A percentile compares a stretch with the other conserved stretches of the same genome.
phyloP scores from a whole-genome alignment of 2,888 invertebrate genomes.

The Ichneumoninae sp. region DNA sequence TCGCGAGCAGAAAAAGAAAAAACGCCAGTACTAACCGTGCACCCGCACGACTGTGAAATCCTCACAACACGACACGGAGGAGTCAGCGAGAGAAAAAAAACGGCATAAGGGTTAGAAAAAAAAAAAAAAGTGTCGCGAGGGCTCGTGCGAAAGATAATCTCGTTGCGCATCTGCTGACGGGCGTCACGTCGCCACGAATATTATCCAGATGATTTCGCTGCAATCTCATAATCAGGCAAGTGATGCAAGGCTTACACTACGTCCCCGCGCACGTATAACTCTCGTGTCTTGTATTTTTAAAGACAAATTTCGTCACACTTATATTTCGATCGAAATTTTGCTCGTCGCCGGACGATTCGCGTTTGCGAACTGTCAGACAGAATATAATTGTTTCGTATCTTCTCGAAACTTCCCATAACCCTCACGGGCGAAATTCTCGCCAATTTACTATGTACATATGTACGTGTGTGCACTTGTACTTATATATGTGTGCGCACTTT shows the following conservation, averaged over 20 bases:
- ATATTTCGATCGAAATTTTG: constrained; percentile 21
- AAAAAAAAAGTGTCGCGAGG: constrained; percentile 4
- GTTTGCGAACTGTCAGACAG: constrained; percentile 27
- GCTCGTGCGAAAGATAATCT: constrained; percentile 21
- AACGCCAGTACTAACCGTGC: constrained; percentile 42
- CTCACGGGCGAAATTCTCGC: neutral
- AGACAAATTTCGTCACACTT: constrained; percentile 36
- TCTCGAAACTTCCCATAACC: constrained; percentile 2
- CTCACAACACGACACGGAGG: constrained; percentile 15
- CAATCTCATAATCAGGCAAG: constrained; percentile 82
- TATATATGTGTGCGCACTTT: neutral
- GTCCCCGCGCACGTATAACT: constrained; percentile 26
- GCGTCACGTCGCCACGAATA: constrained; percentile 16
- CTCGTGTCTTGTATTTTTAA: constrained; percentile 50
- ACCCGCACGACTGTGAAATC: constrained; percentile 29
- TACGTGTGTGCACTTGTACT: neutral
- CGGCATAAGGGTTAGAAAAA: neutral
- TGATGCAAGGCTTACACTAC: constrained; percentile 66
- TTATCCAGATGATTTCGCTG: constrained; percentile 78
- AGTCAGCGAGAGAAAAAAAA: neutral
- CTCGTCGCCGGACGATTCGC: neutral
- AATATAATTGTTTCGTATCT: constrained; percentile 14
- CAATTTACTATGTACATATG: neutral
- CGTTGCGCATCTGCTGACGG: constrained; percentile 57
- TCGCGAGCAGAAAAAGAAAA: constrained; percentile 30